Percentiles rank a stretch among this genome's conserved stretches.
These are phyloP conservation scores for Spialia ferax DNA, from an alignment of 2,888 invertebrate genomes.

Conservation along the genomic window DNA sequence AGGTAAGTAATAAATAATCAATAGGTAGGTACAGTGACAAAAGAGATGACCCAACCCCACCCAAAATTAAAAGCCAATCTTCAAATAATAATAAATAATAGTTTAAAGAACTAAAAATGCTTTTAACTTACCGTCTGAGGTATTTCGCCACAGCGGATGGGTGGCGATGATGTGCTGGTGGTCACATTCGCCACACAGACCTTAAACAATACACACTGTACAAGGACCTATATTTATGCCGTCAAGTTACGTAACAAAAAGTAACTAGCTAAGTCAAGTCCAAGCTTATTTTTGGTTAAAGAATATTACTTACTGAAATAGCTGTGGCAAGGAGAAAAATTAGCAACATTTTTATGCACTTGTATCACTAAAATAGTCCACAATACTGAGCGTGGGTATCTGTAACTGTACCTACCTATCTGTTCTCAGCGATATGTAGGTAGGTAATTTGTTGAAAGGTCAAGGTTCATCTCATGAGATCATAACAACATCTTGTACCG, in stretches of 20 bases:
- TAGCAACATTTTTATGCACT: neutral
- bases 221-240: neutral
- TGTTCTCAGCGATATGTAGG: neutral
- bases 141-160: conserved; percentile 52
- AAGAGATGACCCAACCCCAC: no score
- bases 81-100: no score
- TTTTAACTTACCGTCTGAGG: conserved; percentile 52
- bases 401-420: neutral
- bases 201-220: neutral
- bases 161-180: conserved; percentile 3
- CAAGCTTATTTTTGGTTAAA: no score
- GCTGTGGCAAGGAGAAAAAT: neutral
- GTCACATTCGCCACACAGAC: neutral
- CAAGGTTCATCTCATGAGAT: conserved; percentile 1
- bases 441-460: neutral
- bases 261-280: no score
- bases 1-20: no score
- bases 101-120: no score
- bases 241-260: no score
- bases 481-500: neutral
- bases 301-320: neutral
- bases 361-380: neutral
- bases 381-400: neutral
- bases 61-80: no score
- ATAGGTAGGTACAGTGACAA: no score